phyloP scores from a whole-genome alignment of 2,113 vertebrate species.

The Callocephalon fimbriatum region DNA sequence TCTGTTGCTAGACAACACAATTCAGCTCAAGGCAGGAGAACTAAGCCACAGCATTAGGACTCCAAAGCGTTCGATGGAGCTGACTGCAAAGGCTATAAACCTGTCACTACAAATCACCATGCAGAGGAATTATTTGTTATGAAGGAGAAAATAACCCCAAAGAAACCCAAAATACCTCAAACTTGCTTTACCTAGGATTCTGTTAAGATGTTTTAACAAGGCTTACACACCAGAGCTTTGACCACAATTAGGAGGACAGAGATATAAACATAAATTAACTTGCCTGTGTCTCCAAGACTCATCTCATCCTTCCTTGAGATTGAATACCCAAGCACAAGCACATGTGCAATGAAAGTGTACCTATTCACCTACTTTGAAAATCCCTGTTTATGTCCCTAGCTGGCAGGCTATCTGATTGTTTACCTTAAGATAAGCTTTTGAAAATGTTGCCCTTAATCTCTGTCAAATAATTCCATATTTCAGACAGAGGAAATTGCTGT shows the following conservation, averaged over 20 bases:
- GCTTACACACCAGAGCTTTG: background rate
- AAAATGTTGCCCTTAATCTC: background rate
- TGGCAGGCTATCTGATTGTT: background rate
- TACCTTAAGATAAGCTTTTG: background rate
- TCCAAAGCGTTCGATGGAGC: accelerated
- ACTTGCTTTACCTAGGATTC: background rate
- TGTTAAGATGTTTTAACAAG: background rate
- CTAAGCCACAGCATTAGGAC: background rate
- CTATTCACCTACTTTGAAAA: background rate
- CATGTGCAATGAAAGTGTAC: background rate
- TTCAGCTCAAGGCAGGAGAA: background rate
- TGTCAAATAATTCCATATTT: background rate
- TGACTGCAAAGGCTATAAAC: background rate
- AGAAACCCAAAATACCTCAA: accelerated
- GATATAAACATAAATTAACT: background rate
- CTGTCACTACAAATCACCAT: background rate
- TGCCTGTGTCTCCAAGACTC: background rate
- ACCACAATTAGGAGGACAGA: background rate
- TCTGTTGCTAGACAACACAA: background rate
- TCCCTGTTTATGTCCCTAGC: background rate
- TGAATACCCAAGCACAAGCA: background rate
- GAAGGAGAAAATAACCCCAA: accelerated
- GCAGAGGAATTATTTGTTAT: background rate
- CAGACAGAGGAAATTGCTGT: background rate
- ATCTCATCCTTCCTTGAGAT: background rate